Evolutionary conservation across 2,797 vertebrate genomes (phyloP).

Genomic region (Jordanella pulchra): DNA sequence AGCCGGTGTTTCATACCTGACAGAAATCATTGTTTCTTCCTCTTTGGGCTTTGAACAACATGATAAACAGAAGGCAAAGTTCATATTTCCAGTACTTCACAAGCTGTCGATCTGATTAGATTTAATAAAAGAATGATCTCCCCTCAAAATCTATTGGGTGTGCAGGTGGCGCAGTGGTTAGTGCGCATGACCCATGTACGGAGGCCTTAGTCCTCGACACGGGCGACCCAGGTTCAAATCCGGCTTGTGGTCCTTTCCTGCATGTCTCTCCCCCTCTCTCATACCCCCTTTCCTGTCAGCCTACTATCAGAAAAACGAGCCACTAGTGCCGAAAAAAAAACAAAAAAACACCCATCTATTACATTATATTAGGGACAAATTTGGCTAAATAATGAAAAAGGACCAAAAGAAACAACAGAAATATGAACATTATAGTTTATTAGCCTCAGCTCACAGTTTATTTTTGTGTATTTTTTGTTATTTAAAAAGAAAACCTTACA

Average conservation of each 20-base stretch:
- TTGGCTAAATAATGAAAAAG: slow-evolving; percentile 12
- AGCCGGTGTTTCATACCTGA: slow-evolving; percentile 18
- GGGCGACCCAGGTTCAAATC: no score
- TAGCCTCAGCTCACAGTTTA: slow-evolving; percentile 56
- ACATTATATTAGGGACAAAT: slow-evolving; percentile 17
- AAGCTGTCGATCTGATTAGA: slow-evolving; percentile 5
- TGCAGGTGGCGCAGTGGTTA: no score
- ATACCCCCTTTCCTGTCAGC: no score
- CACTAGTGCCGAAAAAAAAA: no score
- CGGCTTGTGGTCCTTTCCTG: no score
- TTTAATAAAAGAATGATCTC: neutral
- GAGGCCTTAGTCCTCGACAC: no score
- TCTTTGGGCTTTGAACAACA: slow-evolving; percentile 1
- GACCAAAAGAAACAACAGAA: slow-evolving; percentile 28
- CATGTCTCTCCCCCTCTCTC: no score
- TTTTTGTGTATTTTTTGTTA: no score
- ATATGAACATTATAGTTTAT: slow-evolving; percentile 48
- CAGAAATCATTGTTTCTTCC: slow-evolving; percentile 11
- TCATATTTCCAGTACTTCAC: slow-evolving; percentile 37
- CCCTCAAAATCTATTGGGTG: no score
- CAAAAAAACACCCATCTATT: no score
- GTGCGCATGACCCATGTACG: no score
- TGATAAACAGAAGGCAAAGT: slow-evolving; percentile 29
- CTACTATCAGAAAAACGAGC: no score
- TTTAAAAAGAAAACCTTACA: slow-evolving; percentile 72